Conservation (phyloP, 2,888 invertebrate species). For the Tachina fera region DNA sequence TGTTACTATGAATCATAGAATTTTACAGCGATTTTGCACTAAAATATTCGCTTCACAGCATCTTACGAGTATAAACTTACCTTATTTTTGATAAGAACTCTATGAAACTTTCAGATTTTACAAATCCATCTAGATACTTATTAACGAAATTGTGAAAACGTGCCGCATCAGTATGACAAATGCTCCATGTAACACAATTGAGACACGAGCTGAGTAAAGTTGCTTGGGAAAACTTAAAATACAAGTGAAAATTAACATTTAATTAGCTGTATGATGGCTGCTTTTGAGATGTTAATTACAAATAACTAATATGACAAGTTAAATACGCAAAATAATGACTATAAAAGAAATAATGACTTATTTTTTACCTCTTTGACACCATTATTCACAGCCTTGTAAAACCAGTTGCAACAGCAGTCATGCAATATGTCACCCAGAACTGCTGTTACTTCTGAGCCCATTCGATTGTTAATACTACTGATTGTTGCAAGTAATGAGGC, state of each 20-base stretch:
- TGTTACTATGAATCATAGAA: no score
- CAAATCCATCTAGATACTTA: conserved; percentile 79
- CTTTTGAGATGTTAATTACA: conserved; percentile 31
- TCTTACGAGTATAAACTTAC: conserved; percentile 74
- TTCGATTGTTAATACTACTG: conserved; percentile 75
- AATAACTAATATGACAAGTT: conserved; percentile 4
- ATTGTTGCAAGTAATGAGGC: conserved; percentile 79
- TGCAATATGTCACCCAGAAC: conserved; percentile 77
- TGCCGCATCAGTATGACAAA: conserved; percentile 72
- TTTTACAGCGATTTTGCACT: background rate
- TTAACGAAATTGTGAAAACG: conserved; percentile 76
- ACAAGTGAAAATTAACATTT: conserved; percentile 21
- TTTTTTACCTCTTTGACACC: conserved; percentile 79
- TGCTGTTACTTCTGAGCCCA: conserved; percentile 76
- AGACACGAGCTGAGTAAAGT: conserved; percentile 79
- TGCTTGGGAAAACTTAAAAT: conserved; percentile 80
- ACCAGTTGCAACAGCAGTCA: conserved; percentile 82
- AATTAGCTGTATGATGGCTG: conserved; percentile 12
- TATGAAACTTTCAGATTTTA: conserved; percentile 77
- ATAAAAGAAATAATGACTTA: background rate
- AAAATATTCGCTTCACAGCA: background rate
- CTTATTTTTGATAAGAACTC: conserved; percentile 75
- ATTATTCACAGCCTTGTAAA: conserved; percentile 77
- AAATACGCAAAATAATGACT: conserved; percentile 7
- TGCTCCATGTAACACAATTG: conserved; percentile 78